Conservation (phyloP, 2,797 vertebrate genomes). For the Liparis tanakae region DNA sequence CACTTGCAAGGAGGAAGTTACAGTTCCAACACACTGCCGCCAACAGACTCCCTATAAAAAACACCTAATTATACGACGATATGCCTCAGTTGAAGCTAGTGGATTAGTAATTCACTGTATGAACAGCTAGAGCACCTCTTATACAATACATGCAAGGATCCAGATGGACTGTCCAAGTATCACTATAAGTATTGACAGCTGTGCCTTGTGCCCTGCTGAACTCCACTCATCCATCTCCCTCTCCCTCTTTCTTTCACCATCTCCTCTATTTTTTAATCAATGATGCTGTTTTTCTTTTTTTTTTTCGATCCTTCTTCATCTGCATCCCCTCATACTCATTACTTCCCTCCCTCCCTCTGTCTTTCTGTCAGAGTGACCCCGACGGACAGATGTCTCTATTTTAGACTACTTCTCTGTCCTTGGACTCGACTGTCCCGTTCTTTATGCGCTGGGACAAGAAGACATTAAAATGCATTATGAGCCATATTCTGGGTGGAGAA, state of each 20-base stretch:
- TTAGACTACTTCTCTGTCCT: slow-evolving; percentile 62
- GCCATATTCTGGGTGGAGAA: slow-evolving; percentile 57
- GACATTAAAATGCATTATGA: slow-evolving; percentile 78
- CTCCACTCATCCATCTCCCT: slow-evolving; percentile 64
- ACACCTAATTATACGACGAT: slow-evolving; percentile 48
- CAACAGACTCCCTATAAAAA: slow-evolving; percentile 28
- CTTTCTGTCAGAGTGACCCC: slow-evolving; percentile 57
- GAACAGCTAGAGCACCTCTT: slow-evolving; percentile 11
- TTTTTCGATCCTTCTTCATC: slow-evolving; percentile 34
- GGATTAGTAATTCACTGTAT: slow-evolving; percentile 36
- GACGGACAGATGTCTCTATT: slow-evolving; percentile 67
- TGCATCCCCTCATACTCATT: slow-evolving; percentile 23
- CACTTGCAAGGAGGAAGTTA: slow-evolving; percentile 6
- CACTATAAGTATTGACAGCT: slow-evolving; percentile 67
- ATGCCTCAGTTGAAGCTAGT: slow-evolving; percentile 35
- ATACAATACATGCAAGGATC: slow-evolving; percentile 29
- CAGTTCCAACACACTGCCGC: background rate
- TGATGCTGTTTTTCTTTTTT: slow-evolving; percentile 34
- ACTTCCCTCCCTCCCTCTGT: slow-evolving; percentile 15
- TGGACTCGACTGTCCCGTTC: slow-evolving; percentile 65
- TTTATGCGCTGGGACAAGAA: slow-evolving; percentile 47
- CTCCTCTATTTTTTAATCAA: slow-evolving; percentile 61
- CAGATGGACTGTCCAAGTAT: slow-evolving; percentile 62
- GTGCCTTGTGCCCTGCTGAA: slow-evolving; percentile 66
- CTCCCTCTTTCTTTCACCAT: slow-evolving; percentile 44